Evolutionary conservation across 2,113 vertebrate genomes (phyloP).

Genomic region (Saiga tatarica): DNA sequence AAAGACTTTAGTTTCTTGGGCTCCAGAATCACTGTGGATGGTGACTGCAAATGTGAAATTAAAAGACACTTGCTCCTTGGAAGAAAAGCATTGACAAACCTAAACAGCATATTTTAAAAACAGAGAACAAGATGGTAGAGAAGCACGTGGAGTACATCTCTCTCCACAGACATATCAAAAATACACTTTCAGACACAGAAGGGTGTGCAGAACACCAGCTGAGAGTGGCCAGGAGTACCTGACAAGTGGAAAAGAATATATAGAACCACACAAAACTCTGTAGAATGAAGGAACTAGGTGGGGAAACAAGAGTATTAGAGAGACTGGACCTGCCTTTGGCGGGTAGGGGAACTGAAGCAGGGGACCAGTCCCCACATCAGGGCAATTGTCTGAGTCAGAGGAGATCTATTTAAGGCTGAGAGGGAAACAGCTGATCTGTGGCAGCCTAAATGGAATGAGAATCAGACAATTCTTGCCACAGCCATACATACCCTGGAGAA

Average conservation of each 20-base stretch:
- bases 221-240: rapidly evolving
- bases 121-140: neutral
- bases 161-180: neutral
- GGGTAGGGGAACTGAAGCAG: neutral
- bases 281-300: neutral
- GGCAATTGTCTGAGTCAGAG: neutral
- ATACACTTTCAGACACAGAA: neutral
- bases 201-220: neutral
- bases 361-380: neutral
- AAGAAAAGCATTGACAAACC: neutral
- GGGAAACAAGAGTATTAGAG: neutral
- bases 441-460: neutral
- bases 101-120: neutral
- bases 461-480: neutral
- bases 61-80: neutral
- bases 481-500: neutral
- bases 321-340: neutral
- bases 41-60: neutral
- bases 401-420: neutral
- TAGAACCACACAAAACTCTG: neutral
- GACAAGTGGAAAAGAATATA: neutral
- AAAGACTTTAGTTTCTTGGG: neutral
- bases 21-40: neutral
- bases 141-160: neutral
- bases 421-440: neutral